phyloP scores from a whole-genome alignment of 2,888 invertebrate species.

The Cephus sareptanus region DNA sequence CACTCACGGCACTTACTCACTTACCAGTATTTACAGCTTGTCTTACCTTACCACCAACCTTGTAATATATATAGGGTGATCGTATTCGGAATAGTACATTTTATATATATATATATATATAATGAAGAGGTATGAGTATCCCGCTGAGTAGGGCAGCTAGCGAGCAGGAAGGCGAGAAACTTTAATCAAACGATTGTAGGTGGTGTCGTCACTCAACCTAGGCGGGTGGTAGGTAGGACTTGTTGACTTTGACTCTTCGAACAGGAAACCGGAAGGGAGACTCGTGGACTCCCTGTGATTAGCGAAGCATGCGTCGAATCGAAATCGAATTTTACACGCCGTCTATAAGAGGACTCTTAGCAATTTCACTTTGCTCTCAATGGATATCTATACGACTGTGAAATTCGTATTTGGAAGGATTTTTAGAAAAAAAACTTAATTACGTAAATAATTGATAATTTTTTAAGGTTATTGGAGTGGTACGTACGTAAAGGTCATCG shows the following conservation, averaged over 20 bases:
- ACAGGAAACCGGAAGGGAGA: conserved; percentile 21
- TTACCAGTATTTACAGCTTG: conserved; percentile 45
- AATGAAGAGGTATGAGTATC: not conserved
- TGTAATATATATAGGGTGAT: not conserved
- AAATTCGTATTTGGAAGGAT: not conserved
- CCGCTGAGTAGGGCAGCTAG: not conserved
- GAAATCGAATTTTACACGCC: conserved; percentile 16
- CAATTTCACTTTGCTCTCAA: not conserved
- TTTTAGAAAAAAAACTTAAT: not conserved
- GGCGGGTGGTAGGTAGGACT: conserved; percentile 1
- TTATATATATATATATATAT: not conserved
- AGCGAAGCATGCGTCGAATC: conserved; percentile 27
- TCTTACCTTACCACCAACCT: conserved; percentile 28
- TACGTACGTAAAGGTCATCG: not conserved
- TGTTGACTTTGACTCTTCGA: conserved; percentile 19
- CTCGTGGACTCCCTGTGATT: conserved; percentile 20
- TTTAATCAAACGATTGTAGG: not conserved
- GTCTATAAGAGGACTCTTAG: conserved; percentile 3
- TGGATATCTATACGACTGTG: not conserved
- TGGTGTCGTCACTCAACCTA: not conserved
- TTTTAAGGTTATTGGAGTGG: not conserved
- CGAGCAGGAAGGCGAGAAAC: not conserved
- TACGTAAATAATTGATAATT: not conserved
- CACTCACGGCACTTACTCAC: conserved; percentile 39
- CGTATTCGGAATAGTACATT: not conserved